Evolutionary conservation across 2,797 vertebrate genomes (phyloP).

Genomic region (Trachurus trachurus): DNA sequence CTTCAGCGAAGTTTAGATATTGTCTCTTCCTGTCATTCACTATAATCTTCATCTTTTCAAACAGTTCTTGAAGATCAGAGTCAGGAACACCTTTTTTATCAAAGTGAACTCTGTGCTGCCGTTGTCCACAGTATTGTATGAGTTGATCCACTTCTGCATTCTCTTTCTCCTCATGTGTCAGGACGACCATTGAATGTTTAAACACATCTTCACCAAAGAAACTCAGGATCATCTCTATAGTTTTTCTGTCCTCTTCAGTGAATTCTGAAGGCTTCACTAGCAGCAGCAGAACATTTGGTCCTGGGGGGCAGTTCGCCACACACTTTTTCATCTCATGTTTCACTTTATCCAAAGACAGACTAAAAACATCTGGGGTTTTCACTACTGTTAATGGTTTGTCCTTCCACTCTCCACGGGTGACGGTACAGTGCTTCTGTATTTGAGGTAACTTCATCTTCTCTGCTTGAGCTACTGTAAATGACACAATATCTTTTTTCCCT

Average conservation of each 20-base stretch:
- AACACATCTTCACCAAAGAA: conserved; percentile 45
- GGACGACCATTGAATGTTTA: conserved; percentile 32
- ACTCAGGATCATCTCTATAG: not conserved
- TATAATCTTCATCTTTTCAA: conserved; percentile 28
- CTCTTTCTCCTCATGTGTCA: not conserved
- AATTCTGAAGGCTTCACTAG: conserved; percentile 46
- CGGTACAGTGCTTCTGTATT: no score
- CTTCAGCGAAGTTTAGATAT: conserved; percentile 31
- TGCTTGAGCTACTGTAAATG: no score
- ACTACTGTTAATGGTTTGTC: conserved; percentile 16
- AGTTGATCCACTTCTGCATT: not conserved
- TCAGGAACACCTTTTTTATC: not conserved
- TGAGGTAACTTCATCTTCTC: no score
- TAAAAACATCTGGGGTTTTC: conserved; percentile 41
- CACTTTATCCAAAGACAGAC: conserved; percentile 2
- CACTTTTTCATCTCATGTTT: conserved; percentile 39
- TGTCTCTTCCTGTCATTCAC: conserved; percentile 23
- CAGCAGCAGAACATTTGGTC: conserved; percentile 61
- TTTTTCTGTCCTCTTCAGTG: conserved; percentile 21
- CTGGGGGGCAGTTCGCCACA: conserved; percentile 40
- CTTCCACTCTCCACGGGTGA: not conserved
- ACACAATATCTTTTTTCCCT: no score
- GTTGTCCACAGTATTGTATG: conserved; percentile 26
- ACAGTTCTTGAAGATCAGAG: not conserved
- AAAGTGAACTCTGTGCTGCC: conserved; percentile 15